phyloP scores from a whole-genome alignment of 2,888 invertebrate genomes.

The Baccha elongata region DNA sequence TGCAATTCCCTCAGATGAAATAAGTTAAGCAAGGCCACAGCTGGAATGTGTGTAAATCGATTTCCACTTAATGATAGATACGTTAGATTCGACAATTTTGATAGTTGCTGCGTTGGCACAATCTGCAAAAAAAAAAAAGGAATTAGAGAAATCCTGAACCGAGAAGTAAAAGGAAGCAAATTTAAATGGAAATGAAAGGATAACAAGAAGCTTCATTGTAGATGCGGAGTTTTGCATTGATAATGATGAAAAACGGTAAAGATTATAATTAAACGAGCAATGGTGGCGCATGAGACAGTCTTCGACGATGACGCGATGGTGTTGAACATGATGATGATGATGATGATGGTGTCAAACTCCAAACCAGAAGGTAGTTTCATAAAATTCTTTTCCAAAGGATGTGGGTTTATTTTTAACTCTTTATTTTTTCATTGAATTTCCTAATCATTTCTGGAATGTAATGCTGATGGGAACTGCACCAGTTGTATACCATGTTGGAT shows the following conservation, averaged over 20 bases:
- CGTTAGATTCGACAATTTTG: slow-evolving; percentile 89
- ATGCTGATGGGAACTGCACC: slow-evolving; percentile 48
- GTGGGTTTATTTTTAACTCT: neutral
- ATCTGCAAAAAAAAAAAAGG: slow-evolving; percentile 78
- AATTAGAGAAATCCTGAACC: slow-evolving; percentile 21
- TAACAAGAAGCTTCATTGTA: slow-evolving; percentile 26
- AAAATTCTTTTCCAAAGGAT: slow-evolving; percentile 47
- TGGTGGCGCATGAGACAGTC: neutral
- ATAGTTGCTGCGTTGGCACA: slow-evolving; percentile 89
- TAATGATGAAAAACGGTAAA: neutral
- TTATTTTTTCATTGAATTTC: neutral
- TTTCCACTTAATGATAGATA: slow-evolving; percentile 91
- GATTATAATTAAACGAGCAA: slow-evolving; percentile 20
- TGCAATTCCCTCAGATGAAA: slow-evolving; percentile 90
- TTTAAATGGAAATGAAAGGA: slow-evolving; percentile 30
- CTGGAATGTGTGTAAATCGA: slow-evolving; percentile 88
- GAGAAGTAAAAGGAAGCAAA: too few relatives aligned
- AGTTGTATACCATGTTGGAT: slow-evolving; percentile 40
- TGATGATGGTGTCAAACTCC: slow-evolving; percentile 9
- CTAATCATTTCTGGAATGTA: slow-evolving; percentile 20
- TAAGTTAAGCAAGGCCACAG: slow-evolving; percentile 92
- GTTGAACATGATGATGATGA: neutral
- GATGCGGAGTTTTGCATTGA: neutral
- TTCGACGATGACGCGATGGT: neutral
- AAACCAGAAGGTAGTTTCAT: slow-evolving; percentile 23